Conservation (phyloP, 2,113 vertebrate species). For the Mungos mungo region DNA sequence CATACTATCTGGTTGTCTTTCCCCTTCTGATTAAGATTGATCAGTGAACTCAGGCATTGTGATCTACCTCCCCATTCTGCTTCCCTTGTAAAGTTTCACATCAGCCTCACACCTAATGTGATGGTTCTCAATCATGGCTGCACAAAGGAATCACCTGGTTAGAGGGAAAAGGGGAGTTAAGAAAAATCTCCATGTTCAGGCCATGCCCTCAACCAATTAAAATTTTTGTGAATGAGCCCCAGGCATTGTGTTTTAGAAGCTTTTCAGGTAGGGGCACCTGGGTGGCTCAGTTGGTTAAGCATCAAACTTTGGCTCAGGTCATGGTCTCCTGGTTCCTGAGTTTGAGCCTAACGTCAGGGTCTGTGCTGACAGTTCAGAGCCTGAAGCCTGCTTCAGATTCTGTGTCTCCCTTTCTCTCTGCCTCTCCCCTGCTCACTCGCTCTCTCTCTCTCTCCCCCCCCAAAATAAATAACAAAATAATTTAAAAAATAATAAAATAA, state of each 20-base stretch:
- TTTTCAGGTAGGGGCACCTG: neutral
- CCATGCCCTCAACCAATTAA: neutral
- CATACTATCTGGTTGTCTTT: neutral
- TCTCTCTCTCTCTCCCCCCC: too few species aligned
- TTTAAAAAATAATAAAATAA: neutral
- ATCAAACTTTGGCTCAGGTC: too few species aligned
- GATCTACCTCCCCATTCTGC: neutral
- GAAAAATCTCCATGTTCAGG: neutral
- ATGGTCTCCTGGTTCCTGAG: too few species aligned
- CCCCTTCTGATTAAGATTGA: neutral
- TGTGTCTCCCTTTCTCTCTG: too few species aligned
- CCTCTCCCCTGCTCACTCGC: too few species aligned
- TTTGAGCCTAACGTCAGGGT: too few species aligned
- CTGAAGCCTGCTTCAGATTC: too few species aligned
- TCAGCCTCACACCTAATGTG: neutral
- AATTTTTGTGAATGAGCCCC: constrained; percentile 19
- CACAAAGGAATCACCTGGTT: neutral
- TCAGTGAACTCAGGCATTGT: neutral
- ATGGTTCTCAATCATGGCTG: neutral
- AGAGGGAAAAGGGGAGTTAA: neutral
- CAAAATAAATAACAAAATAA: too few species aligned
- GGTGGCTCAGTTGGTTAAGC: too few species aligned
- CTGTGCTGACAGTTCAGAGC: too few species aligned
- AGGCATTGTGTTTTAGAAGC: neutral
- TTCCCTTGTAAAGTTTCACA: neutral